Percentiles rank a stretch among this genome's conserved stretches.
phyloP scores from a whole-genome alignment of 2,113 vertebrate species.

The Synodontis membranacea region DNA sequence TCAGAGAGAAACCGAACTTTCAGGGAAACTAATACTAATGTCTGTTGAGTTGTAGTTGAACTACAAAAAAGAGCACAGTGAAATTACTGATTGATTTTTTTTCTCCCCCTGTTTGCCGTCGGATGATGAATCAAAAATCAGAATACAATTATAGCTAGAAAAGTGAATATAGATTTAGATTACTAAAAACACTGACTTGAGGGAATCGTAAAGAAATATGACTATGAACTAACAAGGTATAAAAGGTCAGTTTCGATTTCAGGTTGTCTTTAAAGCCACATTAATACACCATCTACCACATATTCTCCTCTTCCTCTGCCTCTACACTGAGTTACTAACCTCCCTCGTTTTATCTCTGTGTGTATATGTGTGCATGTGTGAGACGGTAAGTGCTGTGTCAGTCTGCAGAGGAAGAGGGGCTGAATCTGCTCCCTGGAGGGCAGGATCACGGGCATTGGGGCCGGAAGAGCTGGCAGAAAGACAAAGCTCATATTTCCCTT shows the following conservation, averaged over 20 bases:
- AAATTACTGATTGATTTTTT: not conserved
- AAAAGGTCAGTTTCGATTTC: not conserved
- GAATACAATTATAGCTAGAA: not conserved
- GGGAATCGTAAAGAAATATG: not conserved
- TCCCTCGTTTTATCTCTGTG: not conserved
- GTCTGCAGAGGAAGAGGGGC: conserved; percentile 16
- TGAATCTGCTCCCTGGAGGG: conserved; percentile 58
- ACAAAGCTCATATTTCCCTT: conserved; percentile 64
- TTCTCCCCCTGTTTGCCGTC: not conserved
- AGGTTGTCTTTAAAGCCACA: not conserved
- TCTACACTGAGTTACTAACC: not conserved
- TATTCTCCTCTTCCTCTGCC: not conserved
- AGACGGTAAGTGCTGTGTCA: conserved; percentile 47
- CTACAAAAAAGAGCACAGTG: conserved; percentile 1
- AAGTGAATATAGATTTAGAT: not conserved
- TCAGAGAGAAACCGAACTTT: not conserved
- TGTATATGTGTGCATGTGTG: conserved; percentile 13
- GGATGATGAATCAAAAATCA: not conserved
- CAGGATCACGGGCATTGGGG: conserved; percentile 61
- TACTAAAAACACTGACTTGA: not conserved
- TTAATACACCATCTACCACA: not conserved
- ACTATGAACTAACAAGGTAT: not conserved
- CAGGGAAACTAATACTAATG: not conserved
- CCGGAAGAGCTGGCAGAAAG: conserved; percentile 43
- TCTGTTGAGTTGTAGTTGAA: not conserved